Conservation (phyloP, 2,888 invertebrate genomes). For the Drosophila vallismaia region DNA sequence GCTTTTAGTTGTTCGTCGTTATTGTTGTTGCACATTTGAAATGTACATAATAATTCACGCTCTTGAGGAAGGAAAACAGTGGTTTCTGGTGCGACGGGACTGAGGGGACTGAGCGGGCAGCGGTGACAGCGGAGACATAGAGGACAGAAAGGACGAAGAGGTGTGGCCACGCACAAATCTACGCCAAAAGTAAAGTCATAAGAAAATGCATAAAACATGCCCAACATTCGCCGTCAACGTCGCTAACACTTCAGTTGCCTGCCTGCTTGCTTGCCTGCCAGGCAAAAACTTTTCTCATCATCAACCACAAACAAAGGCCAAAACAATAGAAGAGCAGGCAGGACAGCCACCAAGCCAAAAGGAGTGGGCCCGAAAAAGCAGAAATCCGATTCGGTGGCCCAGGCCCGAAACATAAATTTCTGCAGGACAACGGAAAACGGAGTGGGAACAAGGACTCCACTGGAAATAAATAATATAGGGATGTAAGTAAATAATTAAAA, state of each 20-base stretch:
- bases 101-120: slow-evolving; percentile 6
- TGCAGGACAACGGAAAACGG: slow-evolving; percentile 62
- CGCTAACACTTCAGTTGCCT: slow-evolving; percentile 77
- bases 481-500: neutral
- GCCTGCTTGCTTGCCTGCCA: slow-evolving; percentile 61
- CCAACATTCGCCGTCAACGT: slow-evolving; percentile 73
- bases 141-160: slow-evolving; percentile 8
- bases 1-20: slow-evolving; percentile 69
- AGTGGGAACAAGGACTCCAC: slow-evolving; percentile 13
- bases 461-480: neutral
- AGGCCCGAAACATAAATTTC: slow-evolving; percentile 78
- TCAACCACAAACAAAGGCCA: slow-evolving; percentile 79
- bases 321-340: slow-evolving; percentile 49
- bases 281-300: slow-evolving; percentile 79
- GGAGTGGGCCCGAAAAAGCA: slow-evolving; percentile 45
- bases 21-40: slow-evolving; percentile 69
- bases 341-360: slow-evolving; percentile 29
- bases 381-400: slow-evolving; percentile 60
- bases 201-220: slow-evolving; percentile 79
- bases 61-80: slow-evolving; percentile 38
- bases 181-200: slow-evolving; percentile 79
- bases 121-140: slow-evolving; percentile 18
- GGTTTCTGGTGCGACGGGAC: neutral
- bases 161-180: slow-evolving; percentile 67
- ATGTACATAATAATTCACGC: slow-evolving; percentile 78